These are phyloP conservation scores for Stenopsyche tienmushanensis DNA, from an alignment of 1,140 invertebrate species.

Conservation along the genomic window DNA sequence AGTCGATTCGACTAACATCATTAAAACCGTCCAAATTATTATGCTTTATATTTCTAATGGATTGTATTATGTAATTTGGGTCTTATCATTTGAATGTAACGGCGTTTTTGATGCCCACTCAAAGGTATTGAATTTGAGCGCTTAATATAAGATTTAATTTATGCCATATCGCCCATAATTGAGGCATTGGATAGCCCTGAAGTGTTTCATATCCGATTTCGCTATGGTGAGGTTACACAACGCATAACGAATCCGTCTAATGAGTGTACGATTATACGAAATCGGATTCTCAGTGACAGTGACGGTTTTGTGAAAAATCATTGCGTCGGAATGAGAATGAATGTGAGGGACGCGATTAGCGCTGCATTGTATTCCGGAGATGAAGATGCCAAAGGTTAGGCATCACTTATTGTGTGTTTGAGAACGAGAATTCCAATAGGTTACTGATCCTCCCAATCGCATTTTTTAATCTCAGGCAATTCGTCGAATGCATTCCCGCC, in stretches of 20 bases:
- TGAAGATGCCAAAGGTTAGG: constrained; percentile 16
- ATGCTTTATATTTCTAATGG: too few relatives aligned
- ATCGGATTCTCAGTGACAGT: neutral
- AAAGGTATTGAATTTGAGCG: too few relatives aligned
- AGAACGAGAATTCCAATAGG: constrained; percentile 22
- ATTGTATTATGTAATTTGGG: too few relatives aligned
- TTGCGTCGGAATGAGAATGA: neutral
- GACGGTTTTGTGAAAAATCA: neutral
- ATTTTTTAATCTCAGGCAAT: neutral
- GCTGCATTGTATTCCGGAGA: constrained; percentile 11
- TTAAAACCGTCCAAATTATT: too few relatives aligned
- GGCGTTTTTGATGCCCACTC: too few relatives aligned
- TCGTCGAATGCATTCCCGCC: too few relatives aligned
- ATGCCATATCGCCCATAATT: too few relatives aligned
- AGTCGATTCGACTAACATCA: too few relatives aligned
- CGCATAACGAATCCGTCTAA: neutral
- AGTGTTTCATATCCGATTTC: neutral
- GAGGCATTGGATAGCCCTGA: too few relatives aligned
- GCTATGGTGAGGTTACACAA: neutral
- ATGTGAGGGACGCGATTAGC: constrained; percentile 12
- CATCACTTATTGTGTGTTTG: constrained; percentile 10
- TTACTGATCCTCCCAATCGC: constrained; percentile 16
- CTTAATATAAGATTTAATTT: too few relatives aligned
- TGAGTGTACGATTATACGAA: neutral
- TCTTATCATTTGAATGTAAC: too few relatives aligned